Evolutionary conservation across 2,888 invertebrate species (phyloP), one percentile per base, ranked within the genome.

Genomic region (Philereme vetulata): DNA sequence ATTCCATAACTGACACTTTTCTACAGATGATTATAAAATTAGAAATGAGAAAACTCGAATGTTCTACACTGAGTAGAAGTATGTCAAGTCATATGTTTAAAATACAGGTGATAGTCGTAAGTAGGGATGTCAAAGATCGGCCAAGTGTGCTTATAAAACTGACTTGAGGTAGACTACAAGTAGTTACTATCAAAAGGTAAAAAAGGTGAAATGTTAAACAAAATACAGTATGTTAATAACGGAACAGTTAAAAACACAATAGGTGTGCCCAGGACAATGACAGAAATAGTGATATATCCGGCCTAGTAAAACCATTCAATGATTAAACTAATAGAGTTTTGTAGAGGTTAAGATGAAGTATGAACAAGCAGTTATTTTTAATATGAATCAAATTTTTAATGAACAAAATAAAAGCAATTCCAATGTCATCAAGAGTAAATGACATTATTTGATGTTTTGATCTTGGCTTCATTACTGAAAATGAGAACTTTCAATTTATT

Each of bases 261-360:
- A 72, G 65, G 62, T 66, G 65, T 65, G 36, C 42, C 51, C 56
- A 66, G 72, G 74, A 74, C 75, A 72, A 71, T 75, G 71, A 71
- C 69, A 67, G 62, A 66, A 71, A 70, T 64, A 63, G 42, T 56
- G 47, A 61, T 61, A 61, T 56, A 64, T 65, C 65, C 68, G 66
- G 60, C 56, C 58, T 9, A 56, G 47, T 48, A 50, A 40, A 32
- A 53, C 46, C 54, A 60, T 56, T 64, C 57, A 65, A 57, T 57
- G 38, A 48, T 43, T 33, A 33, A 50, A 35, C 10, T 34, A 60
- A 56, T 51, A 21, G n/a, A 11, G 49, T 52, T 57, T 52, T 57
- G 51, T 47, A 47, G 34, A 40, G 36, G 58, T 46, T 52, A 52
- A 44, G 32, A 46, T 55, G 47, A 55, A 48, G 51, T 51, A 51